Evolutionary conservation across 2,113 vertebrate species (phyloP).

Genomic region (Enhydra lutris): DNA sequence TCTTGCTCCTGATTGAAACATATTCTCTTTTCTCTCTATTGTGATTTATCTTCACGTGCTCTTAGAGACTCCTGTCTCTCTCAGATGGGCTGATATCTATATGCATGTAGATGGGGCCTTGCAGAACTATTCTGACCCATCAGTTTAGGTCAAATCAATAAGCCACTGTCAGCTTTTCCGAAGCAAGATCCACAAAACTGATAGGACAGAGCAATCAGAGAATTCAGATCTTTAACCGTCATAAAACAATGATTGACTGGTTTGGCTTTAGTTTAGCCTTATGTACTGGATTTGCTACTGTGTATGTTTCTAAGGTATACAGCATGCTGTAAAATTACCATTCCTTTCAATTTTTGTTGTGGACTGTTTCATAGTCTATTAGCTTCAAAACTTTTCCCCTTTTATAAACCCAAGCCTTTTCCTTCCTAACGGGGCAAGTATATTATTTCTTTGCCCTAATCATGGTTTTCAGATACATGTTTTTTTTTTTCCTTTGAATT

Average conservation of each 20-base stretch:
- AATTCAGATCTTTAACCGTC: not conserved
- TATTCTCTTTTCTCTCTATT: not conserved
- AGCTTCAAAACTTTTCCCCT: not conserved
- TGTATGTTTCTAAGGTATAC: not conserved
- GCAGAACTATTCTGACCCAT: not conserved
- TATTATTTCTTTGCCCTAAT: not conserved
- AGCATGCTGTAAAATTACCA: not conserved
- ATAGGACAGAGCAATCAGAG: not conserved
- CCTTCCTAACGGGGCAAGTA: not conserved
- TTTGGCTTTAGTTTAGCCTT: not conserved
- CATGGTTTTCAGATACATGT: not conserved
- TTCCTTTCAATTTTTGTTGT: not conserved
- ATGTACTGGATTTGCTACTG: not conserved
- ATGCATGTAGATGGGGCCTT: not conserved
- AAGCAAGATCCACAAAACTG: slow-evolving; percentile 24
- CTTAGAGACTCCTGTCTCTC: not conserved
- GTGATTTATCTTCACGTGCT: not conserved
- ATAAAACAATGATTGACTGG: not conserved
- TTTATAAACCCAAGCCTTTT: not conserved
- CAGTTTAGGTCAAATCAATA: slow-evolving; percentile 23
- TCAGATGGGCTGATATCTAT: not conserved
- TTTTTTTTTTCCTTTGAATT: not conserved
- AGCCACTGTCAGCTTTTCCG: not conserved
- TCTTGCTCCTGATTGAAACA: slow-evolving; percentile 4
- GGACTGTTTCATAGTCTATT: not conserved